Percentiles rank a stretch among this genome's conserved stretches.
Conservation (phyloP, 2,113 vertebrate genomes). For the Cyanocitta stelleri region DNA sequence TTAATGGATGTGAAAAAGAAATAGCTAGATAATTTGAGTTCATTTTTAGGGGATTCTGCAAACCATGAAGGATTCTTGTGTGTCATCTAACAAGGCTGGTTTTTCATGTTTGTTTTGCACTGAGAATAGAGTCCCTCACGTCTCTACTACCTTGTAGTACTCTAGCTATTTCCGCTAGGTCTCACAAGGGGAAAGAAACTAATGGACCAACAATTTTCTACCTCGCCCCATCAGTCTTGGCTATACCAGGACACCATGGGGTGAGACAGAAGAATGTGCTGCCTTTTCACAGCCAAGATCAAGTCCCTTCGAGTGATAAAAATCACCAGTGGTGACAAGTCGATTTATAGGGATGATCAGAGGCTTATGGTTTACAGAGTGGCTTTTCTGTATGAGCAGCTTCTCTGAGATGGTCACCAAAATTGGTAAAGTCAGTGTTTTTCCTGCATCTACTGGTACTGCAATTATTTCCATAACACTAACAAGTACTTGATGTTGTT, state of each 20-base stretch:
- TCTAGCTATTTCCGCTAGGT: background rate
- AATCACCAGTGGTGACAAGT: background rate
- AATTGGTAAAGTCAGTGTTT: background rate
- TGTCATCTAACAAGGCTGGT: background rate
- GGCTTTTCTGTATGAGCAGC: background rate
- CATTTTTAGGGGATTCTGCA: background rate
- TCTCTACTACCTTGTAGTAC: background rate
- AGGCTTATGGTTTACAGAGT: background rate
- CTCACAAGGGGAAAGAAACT: background rate
- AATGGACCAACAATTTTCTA: background rate
- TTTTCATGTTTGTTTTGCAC: background rate
- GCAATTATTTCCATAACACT: background rate
- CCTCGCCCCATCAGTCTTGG: background rate
- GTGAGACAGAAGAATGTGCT: background rate
- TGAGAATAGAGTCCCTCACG: background rate
- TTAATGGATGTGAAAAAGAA: background rate
- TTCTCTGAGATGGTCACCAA: background rate
- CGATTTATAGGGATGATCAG: background rate
- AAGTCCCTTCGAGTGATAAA: background rate
- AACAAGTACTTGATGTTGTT: background rate
- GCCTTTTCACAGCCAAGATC: background rate
- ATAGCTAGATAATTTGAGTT: background rate
- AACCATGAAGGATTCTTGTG: background rate
- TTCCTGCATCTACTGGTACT: background rate
- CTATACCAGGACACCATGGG: background rate